A percentile compares a stretch with the other conserved stretches of the same genome.
These are phyloP conservation scores for Campoletis sonorensis DNA, from an alignment of 1,140 invertebrate species.

Conservation along the genomic window DNA sequence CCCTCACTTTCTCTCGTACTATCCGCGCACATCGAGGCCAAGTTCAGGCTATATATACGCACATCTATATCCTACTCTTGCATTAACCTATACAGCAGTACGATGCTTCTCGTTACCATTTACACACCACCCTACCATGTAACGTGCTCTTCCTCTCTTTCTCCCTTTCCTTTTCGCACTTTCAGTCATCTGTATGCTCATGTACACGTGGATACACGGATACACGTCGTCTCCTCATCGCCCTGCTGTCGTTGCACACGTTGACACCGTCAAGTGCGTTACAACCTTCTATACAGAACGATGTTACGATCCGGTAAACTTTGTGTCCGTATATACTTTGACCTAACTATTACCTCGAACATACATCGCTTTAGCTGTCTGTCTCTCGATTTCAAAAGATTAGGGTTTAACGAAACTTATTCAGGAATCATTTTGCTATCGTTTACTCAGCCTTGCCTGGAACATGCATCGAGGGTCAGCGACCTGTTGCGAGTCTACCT, in stretches of 20 bases:
- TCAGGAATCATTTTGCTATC: no score
- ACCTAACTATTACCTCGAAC: no score
- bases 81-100: conserved; percentile 50
- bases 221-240: conserved; percentile 14
- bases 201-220: neutral
- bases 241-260: conserved; percentile 31
- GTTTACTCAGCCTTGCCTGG: no score
- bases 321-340: neutral
- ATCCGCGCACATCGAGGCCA: conserved; percentile 69
- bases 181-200: neutral
- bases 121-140: conserved; percentile 51
- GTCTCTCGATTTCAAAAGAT: neutral
- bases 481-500: no score
- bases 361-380: neutral
- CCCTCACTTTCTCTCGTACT: conserved; percentile 56
- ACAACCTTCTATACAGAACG: neutral
- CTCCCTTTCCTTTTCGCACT: conserved; percentile 29
- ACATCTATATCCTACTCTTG: conserved; percentile 42
- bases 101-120: conserved; percentile 53
- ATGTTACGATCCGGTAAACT: conserved; percentile 16
- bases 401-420: no score
- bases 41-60: conserved; percentile 67
- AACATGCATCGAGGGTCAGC: no score
- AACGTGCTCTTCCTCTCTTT: conserved; percentile 36
- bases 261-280: neutral